Evolutionary conservation across 1,140 invertebrate genomes (phyloP), one percentile per base, ranked within the genome.

Genomic region (Aphelenchoides avenae): DNA sequence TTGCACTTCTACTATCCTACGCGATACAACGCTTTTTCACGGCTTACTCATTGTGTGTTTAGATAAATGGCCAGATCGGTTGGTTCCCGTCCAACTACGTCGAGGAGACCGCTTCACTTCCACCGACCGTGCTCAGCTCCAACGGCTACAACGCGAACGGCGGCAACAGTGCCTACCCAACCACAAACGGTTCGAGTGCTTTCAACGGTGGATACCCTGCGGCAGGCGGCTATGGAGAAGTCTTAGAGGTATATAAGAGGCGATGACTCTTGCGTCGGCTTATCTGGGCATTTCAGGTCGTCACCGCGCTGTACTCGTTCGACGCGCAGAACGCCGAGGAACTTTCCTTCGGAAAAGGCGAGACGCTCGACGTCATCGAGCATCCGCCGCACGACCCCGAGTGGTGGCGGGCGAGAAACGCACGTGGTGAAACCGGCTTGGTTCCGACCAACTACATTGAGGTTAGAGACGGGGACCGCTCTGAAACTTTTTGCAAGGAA

Each of bases 391-490:
- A 91, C 50, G 94, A 98, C 83, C 93, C 94, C 0, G 93, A 98
- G 80, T 98, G 92, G 92, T 95, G 89, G 82, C 87, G 87, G 77
- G 93, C 93, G 36, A 83, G 91, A 52, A 97, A 96, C 81, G 57
- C 57, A n/a, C 85, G 87, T 76, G 91, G 91, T 9, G 86, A 82
- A 49, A 84, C 89, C 54, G 93, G 93, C 44, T 83, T 97, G 56
- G 90, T 97, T 66, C 93, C 93, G 34, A 84, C 90, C 56, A 98
- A 97, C 82, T 97, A 97, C 82, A 84, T 97, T 62, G 89, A 85
- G 75, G 80, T 83, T 31, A 1, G 20, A 5, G n/a, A 24, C 13
- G 20, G n/a, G n/a, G n/a, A n/a, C n/a, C n/a, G n/a, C n/a, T n/a
- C n/a, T n/a, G n/a, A n/a, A n/a, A n/a, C n/a, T n/a, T n/a, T n/a